phyloP scores from a whole-genome alignment of 2,113 vertebrate species.

The Peromyscus maniculatus region DNA sequence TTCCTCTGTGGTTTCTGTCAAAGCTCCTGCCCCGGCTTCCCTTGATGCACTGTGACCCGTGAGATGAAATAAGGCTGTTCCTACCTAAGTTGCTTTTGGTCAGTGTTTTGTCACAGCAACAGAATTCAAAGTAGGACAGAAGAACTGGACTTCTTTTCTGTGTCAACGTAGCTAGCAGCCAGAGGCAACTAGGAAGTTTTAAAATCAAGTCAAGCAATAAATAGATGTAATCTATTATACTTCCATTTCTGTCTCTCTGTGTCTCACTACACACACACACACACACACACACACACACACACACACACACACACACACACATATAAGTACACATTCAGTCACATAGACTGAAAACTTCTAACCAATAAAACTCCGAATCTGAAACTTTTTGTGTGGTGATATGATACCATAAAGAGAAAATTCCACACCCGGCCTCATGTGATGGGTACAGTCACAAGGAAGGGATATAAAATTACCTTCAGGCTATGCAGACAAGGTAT shows the following conservation, averaged over 20 bases:
- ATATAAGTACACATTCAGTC: neutral
- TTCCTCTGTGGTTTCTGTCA: neutral
- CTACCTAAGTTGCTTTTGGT: neutral
- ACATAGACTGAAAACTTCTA: neutral
- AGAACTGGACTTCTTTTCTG: neutral
- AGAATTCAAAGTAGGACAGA: neutral
- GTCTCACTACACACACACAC: neutral
- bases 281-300: neutral
- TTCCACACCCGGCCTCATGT: neutral
- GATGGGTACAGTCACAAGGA: neutral
- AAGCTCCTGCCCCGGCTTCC: neutral
- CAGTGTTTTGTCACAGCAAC: neutral
- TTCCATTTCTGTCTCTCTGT: neutral
- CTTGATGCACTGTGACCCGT: neutral
- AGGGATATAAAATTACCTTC: neutral
- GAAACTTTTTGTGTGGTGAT: neutral
- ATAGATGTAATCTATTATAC: neutral
- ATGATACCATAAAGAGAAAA: neutral
- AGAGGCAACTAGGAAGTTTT: slow-evolving; percentile 1
- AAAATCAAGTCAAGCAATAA: neutral
- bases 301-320: neutral
- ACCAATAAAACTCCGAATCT: neutral
- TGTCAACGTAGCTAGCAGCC: neutral
- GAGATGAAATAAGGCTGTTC: neutral
- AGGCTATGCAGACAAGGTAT: neutral